Base-by-base conservation (phyloP, 2,888 invertebrate genomes). In the Chouioia cunea region DNA sequence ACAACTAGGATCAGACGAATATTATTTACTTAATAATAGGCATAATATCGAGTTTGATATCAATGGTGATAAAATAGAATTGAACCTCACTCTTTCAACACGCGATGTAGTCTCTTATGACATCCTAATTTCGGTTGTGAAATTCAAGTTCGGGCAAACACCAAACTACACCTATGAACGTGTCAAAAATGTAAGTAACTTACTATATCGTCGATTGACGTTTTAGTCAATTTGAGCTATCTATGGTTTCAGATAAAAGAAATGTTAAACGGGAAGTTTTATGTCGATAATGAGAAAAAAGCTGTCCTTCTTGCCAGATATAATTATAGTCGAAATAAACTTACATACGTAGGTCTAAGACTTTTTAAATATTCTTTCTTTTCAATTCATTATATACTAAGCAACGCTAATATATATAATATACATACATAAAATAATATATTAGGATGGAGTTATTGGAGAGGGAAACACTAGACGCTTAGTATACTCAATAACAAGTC, bases 271-370 rank as follows among this genome's bases (percentile, higher is more conserved):
- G 63, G 63, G 0, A n/a, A 43, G 0, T 43, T 63, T 22, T 63
- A 63, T n/a, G 44, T 63, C 12, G 63, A 63, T 12, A 63, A 63
- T 10, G n/a, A 63, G 43, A 44, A 63, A n/a, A 44, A 63, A 20
- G 63, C 63, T 36, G 63, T 63, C 14, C n/a, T 63, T 22, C 52
- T 63, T 52, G 63, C 15, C n/a, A 36, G 15, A 22, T 43, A 53
- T 14, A 44, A 53, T 23, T 22, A 43, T 0, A 14, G 12, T 4
- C 52, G 22, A 2, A 52, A 63, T 14, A n/a, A 12, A 8, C n/a
- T 43, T 10, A 8, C 44, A 20, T 63, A 63, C 43, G 63, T 63
- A 44, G 43, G 63, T 52, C n/a, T 16, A n/a, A n/a, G n/a, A n/a
- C 27, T 2, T 6, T 27, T 4, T 27, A 27, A 27, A 4, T 4